Evolutionary conservation across 2,888 invertebrate species (phyloP).

Genomic region (Fragum whitleyi): DNA sequence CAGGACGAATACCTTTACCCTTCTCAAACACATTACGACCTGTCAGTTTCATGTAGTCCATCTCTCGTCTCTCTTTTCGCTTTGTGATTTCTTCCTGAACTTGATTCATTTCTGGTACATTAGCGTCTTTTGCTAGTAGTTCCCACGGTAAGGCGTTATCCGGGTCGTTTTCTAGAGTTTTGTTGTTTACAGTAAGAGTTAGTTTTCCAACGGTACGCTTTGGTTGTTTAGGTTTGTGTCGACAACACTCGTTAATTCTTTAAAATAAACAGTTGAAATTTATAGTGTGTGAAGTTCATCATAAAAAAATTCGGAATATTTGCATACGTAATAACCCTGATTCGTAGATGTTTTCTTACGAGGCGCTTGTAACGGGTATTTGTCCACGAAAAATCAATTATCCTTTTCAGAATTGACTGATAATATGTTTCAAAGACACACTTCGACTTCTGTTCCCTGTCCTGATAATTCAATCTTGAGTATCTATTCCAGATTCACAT

Average conservation of each 20-base stretch:
- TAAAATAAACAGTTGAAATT: slow-evolving; percentile 1
- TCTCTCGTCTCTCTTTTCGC: slow-evolving; percentile 39
- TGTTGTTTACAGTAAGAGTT: slow-evolving; percentile 51
- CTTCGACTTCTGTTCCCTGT: no score
- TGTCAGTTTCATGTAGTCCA: slow-evolving; percentile 40
- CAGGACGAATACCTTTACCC: slow-evolving; percentile 47
- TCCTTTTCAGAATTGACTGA: no score
- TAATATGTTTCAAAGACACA: no score
- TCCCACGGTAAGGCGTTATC: slow-evolving; percentile 61
- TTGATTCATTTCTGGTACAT: slow-evolving; percentile 50
- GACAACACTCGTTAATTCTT: slow-evolving; percentile 45
- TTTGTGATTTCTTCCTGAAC: slow-evolving; percentile 42
- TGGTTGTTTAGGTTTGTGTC: slow-evolving; percentile 49
- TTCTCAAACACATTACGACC: slow-evolving; percentile 51
- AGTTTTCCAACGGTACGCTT: slow-evolving; percentile 55
- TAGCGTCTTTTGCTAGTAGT: slow-evolving; percentile 50
- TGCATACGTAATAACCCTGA: no score
- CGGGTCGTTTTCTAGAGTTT: slow-evolving; percentile 57
- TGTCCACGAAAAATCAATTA: no score
- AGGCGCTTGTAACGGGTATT: no score
- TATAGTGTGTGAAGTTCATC: no score
- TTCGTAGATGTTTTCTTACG: no score
- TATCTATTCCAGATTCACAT: no score
- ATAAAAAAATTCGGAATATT: no score
- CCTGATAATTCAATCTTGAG: no score